phyloP scores from a whole-genome alignment of 1,140 invertebrate genomes.

The Formica exsecta region DNA sequence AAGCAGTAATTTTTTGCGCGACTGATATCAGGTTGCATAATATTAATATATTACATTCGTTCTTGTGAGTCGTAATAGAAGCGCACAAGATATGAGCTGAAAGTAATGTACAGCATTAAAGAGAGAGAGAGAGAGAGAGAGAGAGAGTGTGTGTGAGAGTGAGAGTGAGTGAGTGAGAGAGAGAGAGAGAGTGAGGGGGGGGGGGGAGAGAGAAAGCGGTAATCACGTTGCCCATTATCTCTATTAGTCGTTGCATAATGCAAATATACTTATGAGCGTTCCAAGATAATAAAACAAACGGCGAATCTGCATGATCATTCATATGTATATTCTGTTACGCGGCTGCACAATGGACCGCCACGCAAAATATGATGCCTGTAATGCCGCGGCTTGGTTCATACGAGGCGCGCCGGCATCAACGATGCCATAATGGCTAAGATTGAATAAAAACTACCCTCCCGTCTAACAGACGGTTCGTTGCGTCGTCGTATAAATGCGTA shows the following conservation, averaged over 20 bases:
- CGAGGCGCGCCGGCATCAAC: slow-evolving; percentile 21
- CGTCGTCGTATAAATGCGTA: slow-evolving; percentile 40
- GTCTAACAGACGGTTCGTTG: slow-evolving; percentile 15
- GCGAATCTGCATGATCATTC: slow-evolving; percentile 80
- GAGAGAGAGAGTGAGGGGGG: too few species aligned
- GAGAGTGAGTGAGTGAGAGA: too few species aligned
- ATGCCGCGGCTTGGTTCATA: slow-evolving; percentile 49
- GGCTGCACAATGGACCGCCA: slow-evolving; percentile 59
- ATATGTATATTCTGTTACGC: slow-evolving; percentile 76
- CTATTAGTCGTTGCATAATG: slow-evolving; percentile 83
- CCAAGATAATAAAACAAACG: slow-evolving; percentile 83
- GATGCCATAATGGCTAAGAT: slow-evolving; percentile 69
- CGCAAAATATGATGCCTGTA: slow-evolving; percentile 59
- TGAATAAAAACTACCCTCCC: slow-evolving; percentile 70
- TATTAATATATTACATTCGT: slow-evolving; percentile 50
- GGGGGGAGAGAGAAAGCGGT: slow-evolving; percentile 49
- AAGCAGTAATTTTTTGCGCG: slow-evolving; percentile 30
- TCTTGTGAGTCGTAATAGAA: slow-evolving; percentile 47
- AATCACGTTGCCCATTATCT: slow-evolving; percentile 82
- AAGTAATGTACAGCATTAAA: slow-evolving; percentile 69
- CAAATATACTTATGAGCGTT: slow-evolving; percentile 79
- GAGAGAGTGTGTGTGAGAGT: too few species aligned
- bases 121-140: too few species aligned
- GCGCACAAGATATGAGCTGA: slow-evolving; percentile 31
- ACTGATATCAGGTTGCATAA: slow-evolving; percentile 56